Conservation (phyloP, 1,140 invertebrate genomes). For the Lepidurus arcticus region DNA sequence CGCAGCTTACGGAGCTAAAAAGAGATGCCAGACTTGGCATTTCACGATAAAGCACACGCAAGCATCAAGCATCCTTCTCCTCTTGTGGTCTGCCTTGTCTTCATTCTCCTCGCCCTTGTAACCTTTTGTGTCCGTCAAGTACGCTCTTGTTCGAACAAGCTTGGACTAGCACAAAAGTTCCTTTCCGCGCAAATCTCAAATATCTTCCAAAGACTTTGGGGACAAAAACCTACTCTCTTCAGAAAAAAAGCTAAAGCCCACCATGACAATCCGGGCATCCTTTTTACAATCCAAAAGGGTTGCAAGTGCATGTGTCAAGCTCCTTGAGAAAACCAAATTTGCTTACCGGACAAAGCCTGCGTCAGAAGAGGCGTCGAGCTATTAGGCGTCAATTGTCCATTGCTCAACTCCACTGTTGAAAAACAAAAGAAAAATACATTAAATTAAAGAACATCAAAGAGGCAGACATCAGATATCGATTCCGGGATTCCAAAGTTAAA, state of each 20-base stretch:
- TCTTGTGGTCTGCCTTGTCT: background rate
- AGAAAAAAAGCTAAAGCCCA: background rate
- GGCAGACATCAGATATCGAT: too few species aligned
- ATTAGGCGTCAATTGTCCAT: conserved; percentile 16
- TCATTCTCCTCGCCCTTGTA: background rate
- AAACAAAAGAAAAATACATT: background rate
- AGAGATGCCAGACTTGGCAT: conserved; percentile 7
- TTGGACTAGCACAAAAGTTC: too few species aligned
- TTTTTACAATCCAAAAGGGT: background rate
- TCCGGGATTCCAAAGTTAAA: background rate
- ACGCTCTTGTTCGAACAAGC: background rate
- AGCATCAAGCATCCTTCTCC: background rate
- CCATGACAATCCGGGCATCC: background rate
- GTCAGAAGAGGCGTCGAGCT: conserved; percentile 9
- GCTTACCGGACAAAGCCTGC: conserved; percentile 13
- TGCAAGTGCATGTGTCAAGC: background rate
- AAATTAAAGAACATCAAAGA: background rate
- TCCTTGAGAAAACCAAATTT: background rate
- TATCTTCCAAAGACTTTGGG: too few species aligned
- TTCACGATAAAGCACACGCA: conserved; percentile 19
- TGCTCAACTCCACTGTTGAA: background rate
- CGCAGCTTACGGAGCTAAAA: background rate
- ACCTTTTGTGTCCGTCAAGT: conserved; percentile 18
- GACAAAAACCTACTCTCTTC: background rate
- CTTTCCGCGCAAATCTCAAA: too few species aligned